phyloP scores from a whole-genome alignment of 2,888 invertebrate genomes.

The Capitulum mitella region DNA sequence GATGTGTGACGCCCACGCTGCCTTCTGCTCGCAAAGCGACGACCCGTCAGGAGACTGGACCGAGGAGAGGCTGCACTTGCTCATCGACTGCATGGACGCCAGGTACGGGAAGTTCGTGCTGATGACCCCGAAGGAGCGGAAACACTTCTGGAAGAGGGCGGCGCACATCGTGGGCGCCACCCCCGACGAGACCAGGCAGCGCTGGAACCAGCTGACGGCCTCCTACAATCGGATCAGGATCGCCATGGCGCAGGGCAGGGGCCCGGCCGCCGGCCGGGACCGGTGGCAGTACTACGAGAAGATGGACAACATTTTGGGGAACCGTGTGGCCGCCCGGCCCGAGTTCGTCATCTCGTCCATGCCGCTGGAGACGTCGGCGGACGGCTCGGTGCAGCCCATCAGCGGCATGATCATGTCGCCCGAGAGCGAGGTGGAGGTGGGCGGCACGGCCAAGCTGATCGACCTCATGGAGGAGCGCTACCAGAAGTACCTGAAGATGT shows the following conservation, averaged over 20 bases:
- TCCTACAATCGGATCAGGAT: background rate
- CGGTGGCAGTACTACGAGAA: background rate
- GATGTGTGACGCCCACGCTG: background rate
- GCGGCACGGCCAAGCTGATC: background rate
- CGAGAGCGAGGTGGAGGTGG: background rate
- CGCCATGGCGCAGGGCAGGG: background rate
- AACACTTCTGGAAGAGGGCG: background rate
- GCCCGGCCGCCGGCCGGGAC: background rate
- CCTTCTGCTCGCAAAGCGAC: background rate
- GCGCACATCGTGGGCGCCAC: background rate
- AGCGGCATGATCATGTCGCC: background rate
- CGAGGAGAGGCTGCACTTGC: background rate
- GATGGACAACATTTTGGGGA: background rate
- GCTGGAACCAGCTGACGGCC: background rate
- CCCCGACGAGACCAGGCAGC: background rate
- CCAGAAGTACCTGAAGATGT: background rate
- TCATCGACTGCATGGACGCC: background rate
- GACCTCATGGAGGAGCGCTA: conserved; percentile 6
- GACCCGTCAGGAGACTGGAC: background rate
- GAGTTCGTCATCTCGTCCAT: conserved; percentile 11
- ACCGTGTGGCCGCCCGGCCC: background rate
- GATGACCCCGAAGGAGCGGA: background rate
- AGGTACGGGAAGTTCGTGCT: background rate
- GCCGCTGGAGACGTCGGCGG: background rate
- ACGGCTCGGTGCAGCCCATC: background rate